Evolutionary conservation across 2,113 vertebrate species (phyloP), one percentile per base, ranked within the genome.

Genomic region (Numenius arquata): DNA sequence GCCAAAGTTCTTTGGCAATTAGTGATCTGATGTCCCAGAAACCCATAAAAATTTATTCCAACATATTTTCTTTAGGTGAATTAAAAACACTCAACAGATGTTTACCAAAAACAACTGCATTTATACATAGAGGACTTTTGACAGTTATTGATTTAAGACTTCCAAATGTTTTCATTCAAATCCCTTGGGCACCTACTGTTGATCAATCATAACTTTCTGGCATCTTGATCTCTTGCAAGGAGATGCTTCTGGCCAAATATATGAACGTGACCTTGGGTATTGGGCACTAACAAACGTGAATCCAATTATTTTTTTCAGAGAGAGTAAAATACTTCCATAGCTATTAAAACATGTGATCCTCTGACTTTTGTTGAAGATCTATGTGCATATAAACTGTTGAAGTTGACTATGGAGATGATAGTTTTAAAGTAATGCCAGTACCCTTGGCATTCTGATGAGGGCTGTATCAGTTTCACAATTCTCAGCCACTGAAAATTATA

Each of bases 51-150:
- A n/a, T 4, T 40, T 84, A 90, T 65, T 78, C 65, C 73, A 85
- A 68, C 53, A 25, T 79, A 81, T 84, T 93, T 95, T 95, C 73
- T 81, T 93, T 75, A 96, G 88, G 90, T 94, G 88, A 93, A 88
- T 84, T 88, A 79, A 95, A 94, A 95, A 25, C 84, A 94, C 34
- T 85, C 74, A 93, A 63, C 77, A 85, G 50, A 85, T 83, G 74
- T 89, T 96, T 95, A 75, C 77, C 80, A 53, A 94, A 85, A 78
- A 2, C 41, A 58, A 93, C n/a, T 70, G 59, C 62, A 59, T 82
- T 93, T 93, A 83, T 30, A 78, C 80, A 81, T 36, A 72, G 36
- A 79, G n/a, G 29, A 61, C 56, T 89, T 67, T 16, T 82, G 67
- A 91, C 70, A 89, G 66, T 29, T 85, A 78, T 70, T 87, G 73